Evolutionary conservation across 1,140 invertebrate genomes (phyloP), one percentile per base, ranked within the genome.

Genomic region (Parasteatoda tepidariorum): DNA sequence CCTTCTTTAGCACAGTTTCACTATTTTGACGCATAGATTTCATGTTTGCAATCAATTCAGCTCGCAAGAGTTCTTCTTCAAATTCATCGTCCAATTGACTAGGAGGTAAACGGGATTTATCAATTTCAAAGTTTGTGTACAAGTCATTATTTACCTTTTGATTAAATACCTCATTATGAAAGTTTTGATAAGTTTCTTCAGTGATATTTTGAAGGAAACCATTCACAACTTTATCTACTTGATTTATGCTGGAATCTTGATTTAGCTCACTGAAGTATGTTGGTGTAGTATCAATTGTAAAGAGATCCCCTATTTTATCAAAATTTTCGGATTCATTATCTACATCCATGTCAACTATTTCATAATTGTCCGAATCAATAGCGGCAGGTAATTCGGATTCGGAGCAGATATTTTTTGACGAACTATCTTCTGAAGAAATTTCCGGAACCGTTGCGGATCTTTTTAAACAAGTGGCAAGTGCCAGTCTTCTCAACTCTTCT

Each of bases 301-400:
- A 82, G 18, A 82, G 26, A 18, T 59, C 26, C 33, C 24, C 5
- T 26, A 59, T 31, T 33, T 68, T 30, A 38, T 70, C 64, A 59
- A 57, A 31, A 33, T 4, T 26, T 18, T 55, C 38, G 9, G 24
- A 18, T 34, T 81, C 57, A 6, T 70, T 33, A 48, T 82, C 78
- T 22, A 82, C 6, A 28, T 82, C 78, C 78, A 82, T 82, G 48
- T 82, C 78, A n/a, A 82, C 78, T 6, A 82, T 28, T 41, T 82
- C 67, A 82, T 71, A 70, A 62, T 82, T 82, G 62, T 71, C 78
- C 18, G 33, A 75, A 24, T 24, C 33, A 75, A 48, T 28, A 75
- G 31, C 70, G 59, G 11, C 15, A 62, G 9, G 11, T 15, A n/a
- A 22, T 18, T 22, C 18, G 11, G 24, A 26, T 62, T 62, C 11